These are phyloP conservation scores for Saccopteryx bilineata DNA, from an alignment of 2,113 vertebrate genomes.

Conservation along the genomic window DNA sequence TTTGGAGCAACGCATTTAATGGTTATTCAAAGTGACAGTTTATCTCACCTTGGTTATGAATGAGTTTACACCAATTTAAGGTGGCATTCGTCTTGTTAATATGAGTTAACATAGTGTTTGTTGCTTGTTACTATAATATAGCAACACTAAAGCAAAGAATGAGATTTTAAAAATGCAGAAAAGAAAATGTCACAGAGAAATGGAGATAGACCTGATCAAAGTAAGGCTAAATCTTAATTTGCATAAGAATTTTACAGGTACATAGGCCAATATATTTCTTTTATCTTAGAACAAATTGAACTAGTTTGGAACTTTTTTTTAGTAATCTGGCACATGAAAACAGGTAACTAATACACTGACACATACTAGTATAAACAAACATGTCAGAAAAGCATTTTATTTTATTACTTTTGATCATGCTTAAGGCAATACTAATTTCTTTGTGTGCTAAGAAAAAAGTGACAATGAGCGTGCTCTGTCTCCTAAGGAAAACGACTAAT, in stretches of 20 bases:
- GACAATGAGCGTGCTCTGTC: not conserved
- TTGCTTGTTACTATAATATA: not conserved
- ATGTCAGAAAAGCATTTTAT: not conserved
- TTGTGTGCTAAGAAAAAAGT: not conserved
- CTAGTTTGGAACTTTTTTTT: not conserved
- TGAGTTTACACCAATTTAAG: not conserved
- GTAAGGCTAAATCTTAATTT: not conserved
- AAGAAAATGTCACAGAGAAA: not conserved
- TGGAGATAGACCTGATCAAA: not conserved
- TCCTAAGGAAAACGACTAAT: not conserved
- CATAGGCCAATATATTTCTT: not conserved
- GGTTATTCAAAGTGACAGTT: not conserved
- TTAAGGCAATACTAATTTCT: not conserved
- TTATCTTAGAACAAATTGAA: not conserved
- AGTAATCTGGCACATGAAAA: not conserved
- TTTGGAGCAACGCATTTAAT: not conserved
- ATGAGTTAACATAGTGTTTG: not conserved
- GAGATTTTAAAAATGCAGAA: not conserved
- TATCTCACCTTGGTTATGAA: not conserved
- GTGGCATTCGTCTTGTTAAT: not conserved
- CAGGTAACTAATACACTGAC: not conserved
- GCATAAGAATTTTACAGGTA: not conserved
- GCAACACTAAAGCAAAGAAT: not conserved
- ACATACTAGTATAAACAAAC: not conserved
- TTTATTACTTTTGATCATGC: not conserved